Evolutionary conservation across 2,888 invertebrate genomes (phyloP).

Genomic region (Drosophila borborema): DNA sequence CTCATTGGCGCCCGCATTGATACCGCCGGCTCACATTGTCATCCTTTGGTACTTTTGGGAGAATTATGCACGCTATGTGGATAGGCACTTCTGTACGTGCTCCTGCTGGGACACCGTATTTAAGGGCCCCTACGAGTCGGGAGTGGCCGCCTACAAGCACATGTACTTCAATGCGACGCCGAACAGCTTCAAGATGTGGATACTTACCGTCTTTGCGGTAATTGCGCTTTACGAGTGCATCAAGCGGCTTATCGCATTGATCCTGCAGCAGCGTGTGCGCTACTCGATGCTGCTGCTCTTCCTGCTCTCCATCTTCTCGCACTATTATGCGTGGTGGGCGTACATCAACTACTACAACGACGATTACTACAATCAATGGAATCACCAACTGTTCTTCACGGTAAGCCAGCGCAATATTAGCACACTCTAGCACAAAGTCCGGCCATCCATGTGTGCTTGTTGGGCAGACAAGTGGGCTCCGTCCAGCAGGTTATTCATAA

Average conservation of each 20-base stretch:
- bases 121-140: slow-evolving; percentile 90
- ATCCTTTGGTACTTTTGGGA: slow-evolving; percentile 89
- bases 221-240: slow-evolving; percentile 88
- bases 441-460: slow-evolving; percentile 25
- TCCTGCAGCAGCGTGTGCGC: slow-evolving; percentile 86
- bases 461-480: slow-evolving; percentile 24
- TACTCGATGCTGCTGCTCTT: slow-evolving; percentile 88
- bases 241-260: slow-evolving; percentile 86
- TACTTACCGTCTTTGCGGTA: slow-evolving; percentile 87
- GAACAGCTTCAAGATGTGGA: slow-evolving; percentile 89
- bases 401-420: slow-evolving; percentile 69
- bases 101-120: slow-evolving; percentile 92
- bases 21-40: slow-evolving; percentile 88
- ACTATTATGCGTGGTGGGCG: slow-evolving; percentile 90
- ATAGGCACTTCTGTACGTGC: slow-evolving; percentile 89
- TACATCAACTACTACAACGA: slow-evolving; percentile 90
- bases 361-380: slow-evolving; percentile 89
- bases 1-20: slow-evolving; percentile 85
- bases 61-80: slow-evolving; percentile 88
- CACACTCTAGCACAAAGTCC: slow-evolving; percentile 3
- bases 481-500: slow-evolving; percentile 52
- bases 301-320: slow-evolving; percentile 88
- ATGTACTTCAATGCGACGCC: slow-evolving; percentile 90
- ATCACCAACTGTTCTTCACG: slow-evolving; percentile 89
- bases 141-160: slow-evolving; percentile 89